Evolutionary conservation across 2,113 vertebrate genomes (phyloP), one percentile per base, ranked within the genome.

Genomic region (Spea bombifrons): DNA sequence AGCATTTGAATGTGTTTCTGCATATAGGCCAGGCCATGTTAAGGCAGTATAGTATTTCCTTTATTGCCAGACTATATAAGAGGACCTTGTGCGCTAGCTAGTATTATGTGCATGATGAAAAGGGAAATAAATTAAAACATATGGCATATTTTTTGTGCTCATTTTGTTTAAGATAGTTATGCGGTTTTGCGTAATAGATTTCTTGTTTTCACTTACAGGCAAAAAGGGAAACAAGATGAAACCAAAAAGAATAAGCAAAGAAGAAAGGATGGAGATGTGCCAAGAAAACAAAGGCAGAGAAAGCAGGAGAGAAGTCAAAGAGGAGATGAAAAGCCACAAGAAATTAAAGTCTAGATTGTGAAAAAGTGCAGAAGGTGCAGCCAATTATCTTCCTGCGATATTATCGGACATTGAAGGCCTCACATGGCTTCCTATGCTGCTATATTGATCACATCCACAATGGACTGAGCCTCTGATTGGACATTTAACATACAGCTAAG

Each of bases 281-380:
- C 90, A 91, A 78, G 94, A 96, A 88, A 89, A 86, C 83, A 92
- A 91, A 88, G 93, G 90, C 78, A 86, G 85, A 85, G 89, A 88
- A 83, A 90, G 91, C 82, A 93, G 92, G 84, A 86, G 84, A 13
- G 88, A 88, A 52, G 91, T 92, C 71, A 91, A 89, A 80, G 95
- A 96, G 81, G 92, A 93, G 85, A 91, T 87, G 83, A 94, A 96
- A 87, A 95, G 85, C 90, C 94, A 93, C 86, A 95, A 94, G 84
- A 97, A 95, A 93, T 95, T 85, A 16, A 95, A 96, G 93, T 91
- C 92, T 84, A 93, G 93, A 88, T 95, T 89, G 82, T 90, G 92
- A 84, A 92, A 30, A 94, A 90, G 89, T 85, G 82, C 92, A 94
- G 70, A 91, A 92, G 81, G 95, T 91, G 86, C 91, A 93, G 64